Conservation (phyloP, 2,113 vertebrate species). For the Myrmophylax atrothorax region DNA sequence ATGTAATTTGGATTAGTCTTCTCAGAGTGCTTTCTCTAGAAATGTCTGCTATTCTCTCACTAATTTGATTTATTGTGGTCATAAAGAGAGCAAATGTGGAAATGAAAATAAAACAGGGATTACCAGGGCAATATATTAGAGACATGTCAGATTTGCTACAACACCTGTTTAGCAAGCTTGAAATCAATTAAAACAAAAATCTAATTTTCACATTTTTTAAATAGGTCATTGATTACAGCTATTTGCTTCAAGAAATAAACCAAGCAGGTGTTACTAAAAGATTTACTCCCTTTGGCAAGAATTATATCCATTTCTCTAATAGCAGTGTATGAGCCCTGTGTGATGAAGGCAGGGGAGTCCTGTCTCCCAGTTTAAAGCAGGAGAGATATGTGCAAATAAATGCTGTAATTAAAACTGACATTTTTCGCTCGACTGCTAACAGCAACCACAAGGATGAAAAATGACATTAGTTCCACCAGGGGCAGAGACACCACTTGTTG, state of each 20-base stretch:
- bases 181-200: not conserved
- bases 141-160: constrained; percentile 17
- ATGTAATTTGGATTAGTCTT: not conserved
- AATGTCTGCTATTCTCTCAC: not conserved
- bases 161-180: not conserved
- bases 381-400: constrained; percentile 23
- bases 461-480: constrained; percentile 2
- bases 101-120: constrained; percentile 4
- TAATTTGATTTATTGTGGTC: not conserved
- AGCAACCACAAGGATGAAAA: constrained; percentile 21
- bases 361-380: not conserved
- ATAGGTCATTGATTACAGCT: not conserved
- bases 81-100: not conserved
- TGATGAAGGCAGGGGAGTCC: not conserved
- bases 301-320: not conserved
- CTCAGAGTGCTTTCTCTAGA: not conserved
- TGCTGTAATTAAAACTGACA: constrained; percentile 35
- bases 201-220: not conserved
- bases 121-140: constrained; percentile 1
- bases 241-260: not conserved
- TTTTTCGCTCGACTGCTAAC: not conserved
- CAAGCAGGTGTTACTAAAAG: not conserved
- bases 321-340: not conserved
- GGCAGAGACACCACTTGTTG: accelerated
- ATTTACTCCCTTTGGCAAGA: not conserved